Conservation (phyloP, 2,888 invertebrate species). For the Hipparchia sbordonii region DNA sequence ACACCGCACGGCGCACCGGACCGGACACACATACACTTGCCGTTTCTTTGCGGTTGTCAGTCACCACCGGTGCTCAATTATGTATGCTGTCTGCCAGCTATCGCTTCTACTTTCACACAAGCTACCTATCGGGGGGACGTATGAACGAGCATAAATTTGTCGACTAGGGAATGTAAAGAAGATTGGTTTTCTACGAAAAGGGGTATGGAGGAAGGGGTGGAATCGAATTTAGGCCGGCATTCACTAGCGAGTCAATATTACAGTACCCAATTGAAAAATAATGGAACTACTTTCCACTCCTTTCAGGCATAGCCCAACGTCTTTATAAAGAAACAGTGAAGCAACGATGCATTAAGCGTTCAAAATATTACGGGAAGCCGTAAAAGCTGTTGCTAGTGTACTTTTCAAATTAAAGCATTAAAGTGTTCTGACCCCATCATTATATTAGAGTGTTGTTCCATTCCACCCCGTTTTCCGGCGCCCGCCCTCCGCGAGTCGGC, state of each 20-base stretch:
- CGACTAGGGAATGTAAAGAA: conserved; percentile 80
- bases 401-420: conserved; percentile 82
- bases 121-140: conserved; percentile 68
- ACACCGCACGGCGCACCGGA: conserved; percentile 46
- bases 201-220: conserved; percentile 72
- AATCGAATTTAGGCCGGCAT: conserved; percentile 79
- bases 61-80: conserved; percentile 65
- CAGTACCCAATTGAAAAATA: conserved; percentile 21
- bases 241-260: conserved; percentile 54
- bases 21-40: conserved; percentile 56
- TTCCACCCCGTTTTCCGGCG: conserved; percentile 69
- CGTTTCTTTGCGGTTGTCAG: conserved; percentile 66
- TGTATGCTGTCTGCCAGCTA: conserved; percentile 53
- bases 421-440: conserved; percentile 82
- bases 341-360: conserved; percentile 29
- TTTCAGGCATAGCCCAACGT: background rate
- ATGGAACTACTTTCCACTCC: conserved; percentile 14
- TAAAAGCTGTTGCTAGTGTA: conserved; percentile 64
- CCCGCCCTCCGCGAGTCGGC: conserved; percentile 54
- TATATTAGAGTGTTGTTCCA: conserved; percentile 82
- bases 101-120: conserved; percentile 42
- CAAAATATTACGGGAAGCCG: conserved; percentile 35
- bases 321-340: conserved; percentile 13
- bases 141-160: conserved; percentile 80
- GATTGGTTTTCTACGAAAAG: conserved; percentile 77